Base-by-base conservation (phyloP, 2,888 invertebrate genomes). In the Rhingia rostrata region DNA sequence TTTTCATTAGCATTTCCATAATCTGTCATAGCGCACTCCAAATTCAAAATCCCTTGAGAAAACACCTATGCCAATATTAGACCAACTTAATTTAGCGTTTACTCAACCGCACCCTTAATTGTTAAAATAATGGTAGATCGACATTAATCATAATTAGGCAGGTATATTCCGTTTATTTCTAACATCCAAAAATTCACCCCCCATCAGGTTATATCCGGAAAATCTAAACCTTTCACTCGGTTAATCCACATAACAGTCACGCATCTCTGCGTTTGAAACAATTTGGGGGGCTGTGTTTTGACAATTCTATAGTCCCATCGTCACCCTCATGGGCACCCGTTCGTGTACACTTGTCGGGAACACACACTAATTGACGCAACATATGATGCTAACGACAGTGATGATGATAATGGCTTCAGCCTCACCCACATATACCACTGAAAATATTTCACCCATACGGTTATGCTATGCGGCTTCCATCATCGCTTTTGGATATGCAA, bases 311-410 rank as follows among this genome's bases (percentile, higher is more conserved):
- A 22, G 22, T 2, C 33, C 33, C 60, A 32, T 7, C 5, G 14
- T 22, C 60, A 35, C 12, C 41, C n/a, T 9, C 33, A 12, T 12
- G 30, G 10, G 39, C 14, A 14, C 12, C 35, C 51, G 3, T 30
- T 9, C 22, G 2, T 6, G 12, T 32, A 39, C 45, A 75, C 58
- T 82, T 77, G 77, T 72, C 72, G 54, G 49, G 32, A 39, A 30
- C 58, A 43, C 61, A 72, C 37, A 78, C 82, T 83, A 83, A 83
- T 83, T 83, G 78, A 72, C 60, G 72, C 67, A 73, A 66, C 82
- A 83, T 63, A 78, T 83, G 82, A 67, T 51, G 72, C 82, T 83
- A 83, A 78, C 78, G 82, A 78, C 66, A 67, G 60, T 73, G 82
- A 61, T 78, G 78, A 78, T 78, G 67, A 73, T 83, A 83, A 78